Conservation (phyloP, 2,113 vertebrate species). For the Elgaria multicarinata region DNA sequence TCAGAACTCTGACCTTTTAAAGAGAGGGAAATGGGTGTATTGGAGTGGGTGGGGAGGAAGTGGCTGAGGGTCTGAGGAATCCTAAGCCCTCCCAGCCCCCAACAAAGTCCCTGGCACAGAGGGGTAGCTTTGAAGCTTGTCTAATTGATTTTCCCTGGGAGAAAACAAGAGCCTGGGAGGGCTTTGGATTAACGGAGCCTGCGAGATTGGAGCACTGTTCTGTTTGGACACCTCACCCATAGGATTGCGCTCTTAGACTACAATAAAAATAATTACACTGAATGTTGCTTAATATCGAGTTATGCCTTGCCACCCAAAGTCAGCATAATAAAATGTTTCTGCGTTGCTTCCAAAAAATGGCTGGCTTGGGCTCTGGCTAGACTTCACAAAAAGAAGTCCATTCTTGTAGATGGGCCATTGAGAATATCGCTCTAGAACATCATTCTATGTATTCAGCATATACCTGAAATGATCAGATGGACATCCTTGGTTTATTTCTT, state of each 20-base stretch:
- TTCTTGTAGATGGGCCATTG: not conserved
- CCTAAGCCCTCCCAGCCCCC: too few species aligned
- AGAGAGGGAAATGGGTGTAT: too few species aligned
- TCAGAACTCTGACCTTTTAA: too few species aligned
- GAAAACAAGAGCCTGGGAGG: too few species aligned
- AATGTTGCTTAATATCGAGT: not conserved
- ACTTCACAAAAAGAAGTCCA: not conserved
- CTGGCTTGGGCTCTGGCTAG: not conserved
- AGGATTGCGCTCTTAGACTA: not conserved
- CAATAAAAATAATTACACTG: not conserved
- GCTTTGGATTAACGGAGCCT: too few species aligned
- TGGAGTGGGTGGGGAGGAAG: too few species aligned
- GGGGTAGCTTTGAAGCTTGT: too few species aligned
- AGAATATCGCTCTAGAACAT: not conserved
- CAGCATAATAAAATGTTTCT: not conserved
- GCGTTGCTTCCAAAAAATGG: not conserved
- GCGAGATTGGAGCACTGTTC: too few species aligned
- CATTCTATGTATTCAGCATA: not conserved
- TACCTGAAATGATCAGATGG: not conserved
- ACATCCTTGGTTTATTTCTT: not conserved
- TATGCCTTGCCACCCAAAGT: not conserved
- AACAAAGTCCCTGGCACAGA: too few species aligned
- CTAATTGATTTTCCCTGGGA: too few species aligned
- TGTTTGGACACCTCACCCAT: too few species aligned
- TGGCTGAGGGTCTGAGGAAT: too few species aligned